Conservation (phyloP, 2,797 vertebrate species). For the Borostomias antarcticus region DNA sequence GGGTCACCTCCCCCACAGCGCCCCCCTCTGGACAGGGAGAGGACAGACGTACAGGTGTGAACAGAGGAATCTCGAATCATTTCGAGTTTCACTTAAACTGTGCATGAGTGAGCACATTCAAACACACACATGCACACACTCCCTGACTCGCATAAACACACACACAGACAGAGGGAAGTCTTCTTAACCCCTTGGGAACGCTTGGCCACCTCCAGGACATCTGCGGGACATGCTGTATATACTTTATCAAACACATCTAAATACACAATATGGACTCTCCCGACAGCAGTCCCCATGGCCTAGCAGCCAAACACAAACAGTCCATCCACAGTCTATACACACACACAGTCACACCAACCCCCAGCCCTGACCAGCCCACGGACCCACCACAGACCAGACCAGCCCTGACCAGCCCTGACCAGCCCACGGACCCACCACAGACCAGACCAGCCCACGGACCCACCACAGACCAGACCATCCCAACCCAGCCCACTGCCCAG, state of each 20-base stretch:
- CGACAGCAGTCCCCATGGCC: slow-evolving; percentile 46
- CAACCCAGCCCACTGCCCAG: not conserved
- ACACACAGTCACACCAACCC: slow-evolving; percentile 36
- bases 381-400: too few species aligned
- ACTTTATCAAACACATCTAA: slow-evolving; percentile 62
- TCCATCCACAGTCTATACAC: slow-evolving; percentile 53
- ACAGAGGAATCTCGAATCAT: slow-evolving; percentile 3
- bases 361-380: slow-evolving; percentile 12
- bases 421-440: not conserved
- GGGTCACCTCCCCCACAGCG: slow-evolving; percentile 78
- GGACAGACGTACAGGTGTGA: slow-evolving; percentile 22
- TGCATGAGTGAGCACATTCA: not conserved
- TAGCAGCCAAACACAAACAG: slow-evolving; percentile 55
- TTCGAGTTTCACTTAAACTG: not conserved
- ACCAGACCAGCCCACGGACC: too few species aligned
- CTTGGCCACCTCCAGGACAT: slow-evolving; percentile 47
- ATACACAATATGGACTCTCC: slow-evolving; percentile 64
- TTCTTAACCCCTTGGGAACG: slow-evolving; percentile 31
- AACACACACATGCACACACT: slow-evolving; percentile 18
- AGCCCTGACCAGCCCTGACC: not conserved
- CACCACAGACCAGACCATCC: not conserved
- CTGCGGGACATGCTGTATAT: slow-evolving; percentile 64
- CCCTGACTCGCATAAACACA: slow-evolving; percentile 26
- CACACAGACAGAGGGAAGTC: slow-evolving; percentile 26
- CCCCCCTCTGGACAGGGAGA: slow-evolving; percentile 79